phyloP scores from a whole-genome alignment of 2,888 invertebrate species.

The Artemia sp. region DNA sequence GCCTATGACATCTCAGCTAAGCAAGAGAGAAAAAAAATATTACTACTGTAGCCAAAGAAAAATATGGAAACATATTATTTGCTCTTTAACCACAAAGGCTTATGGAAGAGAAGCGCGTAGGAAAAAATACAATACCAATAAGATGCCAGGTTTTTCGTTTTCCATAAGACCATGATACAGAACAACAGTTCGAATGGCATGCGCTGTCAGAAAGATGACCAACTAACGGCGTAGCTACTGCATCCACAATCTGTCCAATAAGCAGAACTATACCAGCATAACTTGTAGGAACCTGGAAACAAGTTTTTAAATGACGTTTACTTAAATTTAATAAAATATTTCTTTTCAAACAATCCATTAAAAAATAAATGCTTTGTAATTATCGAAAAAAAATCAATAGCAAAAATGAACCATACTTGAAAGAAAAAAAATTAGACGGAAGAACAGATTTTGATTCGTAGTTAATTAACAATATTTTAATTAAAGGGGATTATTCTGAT shows the following conservation, averaged over 20 bases:
- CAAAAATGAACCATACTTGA: too few relatives aligned
- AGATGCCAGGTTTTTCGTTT: slow-evolving; percentile 29
- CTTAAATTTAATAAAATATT: too few relatives aligned
- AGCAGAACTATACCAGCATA: slow-evolving; percentile 27
- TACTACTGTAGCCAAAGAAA: neutral
- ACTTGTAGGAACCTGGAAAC: slow-evolving; percentile 24
- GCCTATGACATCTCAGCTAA: neutral
- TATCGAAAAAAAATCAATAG: too few relatives aligned
- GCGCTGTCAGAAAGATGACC: slow-evolving; percentile 33
- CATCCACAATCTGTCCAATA: slow-evolving; percentile 35
- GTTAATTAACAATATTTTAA: too few relatives aligned
- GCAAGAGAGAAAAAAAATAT: neutral
- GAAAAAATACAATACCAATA: slow-evolving; percentile 28
- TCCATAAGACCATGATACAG: slow-evolving; percentile 24
- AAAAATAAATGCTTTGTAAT: too few relatives aligned
- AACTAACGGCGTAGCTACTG: slow-evolving; percentile 37
- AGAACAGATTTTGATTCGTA: too few relatives aligned
- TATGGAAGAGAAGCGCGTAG: slow-evolving; percentile 36
- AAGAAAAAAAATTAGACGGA: too few relatives aligned
- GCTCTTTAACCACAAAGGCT: neutral
- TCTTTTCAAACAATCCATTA: too few relatives aligned
- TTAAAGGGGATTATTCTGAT: too few relatives aligned
- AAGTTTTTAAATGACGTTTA: neutral
- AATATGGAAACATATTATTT: neutral
- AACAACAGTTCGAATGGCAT: slow-evolving; percentile 17